Base-by-base conservation (phyloP, 1,140 invertebrate genomes). In the Drosophila carrolli region DNA sequence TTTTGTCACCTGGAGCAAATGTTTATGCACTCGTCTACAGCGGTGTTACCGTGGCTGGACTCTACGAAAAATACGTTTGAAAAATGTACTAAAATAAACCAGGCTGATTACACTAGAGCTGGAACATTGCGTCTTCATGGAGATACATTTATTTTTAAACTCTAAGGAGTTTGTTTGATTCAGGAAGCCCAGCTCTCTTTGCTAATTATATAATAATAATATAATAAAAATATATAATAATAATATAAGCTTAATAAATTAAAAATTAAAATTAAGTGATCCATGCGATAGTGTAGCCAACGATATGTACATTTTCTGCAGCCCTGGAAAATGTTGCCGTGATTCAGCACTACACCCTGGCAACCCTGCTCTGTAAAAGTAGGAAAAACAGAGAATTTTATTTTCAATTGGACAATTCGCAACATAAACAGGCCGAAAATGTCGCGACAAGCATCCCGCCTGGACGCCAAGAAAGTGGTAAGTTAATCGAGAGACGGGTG, bases 401-500 rank as follows among this genome's bases (percentile, higher is more conserved):
- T 53, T 72, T 61, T 46, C 23, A 68, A 58, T 75, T 57, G 16
- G 11, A 46, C 23, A 54, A 41, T 47, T 62, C 37, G 44, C n/a
- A 41, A 46, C 23, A 29, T 27, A 66, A 66, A 71, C 14, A 38
- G 23, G 40, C 32, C 6, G 41, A 90, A 89, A 84, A 89, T 93
- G 93, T 93, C 90, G 5, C 76, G 90, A 29, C 90, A 91, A 78
- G 81, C 89, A 55, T 79, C 86, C 8, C 57, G 89, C 65, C 89
- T 93, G 62, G 93, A 94, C 81, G 82, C 91, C 11, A 94, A 94
- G 66, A 93, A 93, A 94, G 93, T 93, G 75, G 93, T 93, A 92
- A 91, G 93, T 91, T 81, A 14, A 56, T 11, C 37, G 37, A 44
- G n/a, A 16, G 11, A n/a, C n/a, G 44, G 59, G 59, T 32, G 9